phyloP scores from a whole-genome alignment of 2,888 invertebrate species.

The Sabellastarte sp. region DNA sequence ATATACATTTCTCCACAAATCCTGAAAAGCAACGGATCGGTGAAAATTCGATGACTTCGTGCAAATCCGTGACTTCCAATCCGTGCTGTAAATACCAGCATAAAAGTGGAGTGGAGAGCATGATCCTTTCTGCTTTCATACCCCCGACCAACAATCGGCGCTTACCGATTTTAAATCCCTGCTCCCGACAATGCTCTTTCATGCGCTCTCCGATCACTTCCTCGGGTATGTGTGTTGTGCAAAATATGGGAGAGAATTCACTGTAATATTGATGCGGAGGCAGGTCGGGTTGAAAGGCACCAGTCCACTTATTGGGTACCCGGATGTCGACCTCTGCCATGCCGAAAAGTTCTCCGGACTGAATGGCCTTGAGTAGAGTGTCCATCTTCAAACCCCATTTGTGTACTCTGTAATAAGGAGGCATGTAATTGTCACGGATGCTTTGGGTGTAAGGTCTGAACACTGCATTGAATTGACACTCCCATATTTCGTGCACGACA shows the following conservation, averaged over 20 bases:
- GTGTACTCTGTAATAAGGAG: not conserved
- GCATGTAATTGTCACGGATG: not conserved
- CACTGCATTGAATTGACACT: not conserved
- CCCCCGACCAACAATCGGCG: slow-evolving; percentile 4
- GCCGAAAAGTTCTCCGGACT: not conserved
- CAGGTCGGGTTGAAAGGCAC: not conserved
- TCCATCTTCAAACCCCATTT: not conserved
- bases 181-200: not conserved
- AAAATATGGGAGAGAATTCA: slow-evolving; percentile 1
- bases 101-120: not conserved
- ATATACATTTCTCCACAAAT: slow-evolving; percentile 7
- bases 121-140: slow-evolving; percentile 2
- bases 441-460: not conserved
- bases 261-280: not conserved
- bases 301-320: not conserved
- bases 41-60: not conserved
- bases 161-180: not conserved
- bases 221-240: not conserved
- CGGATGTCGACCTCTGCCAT: not conserved
- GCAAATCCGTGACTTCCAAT: not conserved
- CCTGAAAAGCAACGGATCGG: not conserved
- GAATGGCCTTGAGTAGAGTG: not conserved
- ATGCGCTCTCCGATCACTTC: slow-evolving; percentile 1
- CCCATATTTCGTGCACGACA: not conserved
- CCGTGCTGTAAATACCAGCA: slow-evolving; percentile 6